Base-by-base conservation (phyloP, 2,797 vertebrate genomes). In the Nyctibius grandis region DNA sequence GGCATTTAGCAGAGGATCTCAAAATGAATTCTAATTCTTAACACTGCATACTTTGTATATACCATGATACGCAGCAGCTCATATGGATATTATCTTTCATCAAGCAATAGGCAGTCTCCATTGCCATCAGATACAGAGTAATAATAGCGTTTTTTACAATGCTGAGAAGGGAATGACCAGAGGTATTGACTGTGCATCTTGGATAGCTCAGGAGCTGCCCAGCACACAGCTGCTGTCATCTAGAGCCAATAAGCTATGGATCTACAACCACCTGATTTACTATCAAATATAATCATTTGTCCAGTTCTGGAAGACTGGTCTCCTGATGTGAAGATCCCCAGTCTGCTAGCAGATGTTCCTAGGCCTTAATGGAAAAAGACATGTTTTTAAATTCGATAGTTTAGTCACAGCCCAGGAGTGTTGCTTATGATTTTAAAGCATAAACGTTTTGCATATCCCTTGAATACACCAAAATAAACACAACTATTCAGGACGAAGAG, bases 11-110 rank as follows among this genome's bases (percentile, higher is more conserved):
- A 84, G 26, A 29, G 23, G 65, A 53, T 50, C 25, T 80, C 68
- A 20, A 31, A 3, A 13, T 34, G n/a, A 51, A 38, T 63, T 88
- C n/a, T 26, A 29, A 28, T 56, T 51, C 50, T 68, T 68, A 15
- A 56, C 0, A 0, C 7, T 73, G 20, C 5, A 15, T 23, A 31
- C 2, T 50, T 76, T 33, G 5, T 83, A 5, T n/a, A 13, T 10
- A 45, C 22, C 21, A 2, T 9, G 11, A 25, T 44, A 31, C 0
- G 1, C 61, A 78, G 77, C 45, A 60, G 45, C 34, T 74, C 53
- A 57, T 9, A 20, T 18, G 64, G 40, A 33, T 22, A 1, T 50
- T 57, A 34, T 26, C 15, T 53, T 86, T 84, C 77, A 84, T 73
- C 45, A 84, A 74, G 28, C 22, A 45, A 40, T 5, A 36, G 6